These are phyloP conservation scores for Dicrurus megarhynchus DNA, from an alignment of 2,113 vertebrate genomes.

Conservation along the genomic window DNA sequence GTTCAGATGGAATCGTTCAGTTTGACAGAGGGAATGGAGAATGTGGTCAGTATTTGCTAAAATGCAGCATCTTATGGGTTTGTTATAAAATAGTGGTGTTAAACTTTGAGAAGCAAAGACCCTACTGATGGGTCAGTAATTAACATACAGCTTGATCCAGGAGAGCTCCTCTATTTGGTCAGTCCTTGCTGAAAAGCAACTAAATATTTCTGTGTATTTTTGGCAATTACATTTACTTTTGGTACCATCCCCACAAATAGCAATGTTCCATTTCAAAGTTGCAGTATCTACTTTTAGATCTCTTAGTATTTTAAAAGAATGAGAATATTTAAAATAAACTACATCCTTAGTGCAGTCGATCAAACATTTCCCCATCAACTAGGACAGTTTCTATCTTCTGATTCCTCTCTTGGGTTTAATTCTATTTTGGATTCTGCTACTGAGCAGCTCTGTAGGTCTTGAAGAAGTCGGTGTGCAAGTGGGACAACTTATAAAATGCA, in stretches of 20 bases:
- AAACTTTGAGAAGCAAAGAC: not conserved
- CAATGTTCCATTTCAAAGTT: not conserved
- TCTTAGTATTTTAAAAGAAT: not conserved
- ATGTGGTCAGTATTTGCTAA: not conserved
- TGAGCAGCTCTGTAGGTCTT: not conserved
- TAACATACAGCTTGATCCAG: not conserved
- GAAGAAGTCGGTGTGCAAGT: not conserved
- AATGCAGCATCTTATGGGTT: not conserved
- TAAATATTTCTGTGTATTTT: not conserved
- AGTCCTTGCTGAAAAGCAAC: not conserved
- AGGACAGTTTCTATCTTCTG: not conserved
- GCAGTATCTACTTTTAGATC: not conserved
- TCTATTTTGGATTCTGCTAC: not conserved
- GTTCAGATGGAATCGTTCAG: not conserved
- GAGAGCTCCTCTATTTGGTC: not conserved
- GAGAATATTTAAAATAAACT: not conserved
- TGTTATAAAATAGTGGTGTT: not conserved
- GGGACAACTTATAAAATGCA: not conserved
- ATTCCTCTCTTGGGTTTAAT: not conserved
- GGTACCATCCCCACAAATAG: not conserved
- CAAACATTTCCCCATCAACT: not conserved
- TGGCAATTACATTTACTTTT: not conserved
- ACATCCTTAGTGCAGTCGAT: not conserved
- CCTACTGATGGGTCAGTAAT: not conserved
- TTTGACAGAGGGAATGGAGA: not conserved